A percentile compares a stretch with the other conserved stretches of the same genome.
Conservation (phyloP, 1,140 invertebrate genomes). For the Trachymyrmex septentrionalis region DNA sequence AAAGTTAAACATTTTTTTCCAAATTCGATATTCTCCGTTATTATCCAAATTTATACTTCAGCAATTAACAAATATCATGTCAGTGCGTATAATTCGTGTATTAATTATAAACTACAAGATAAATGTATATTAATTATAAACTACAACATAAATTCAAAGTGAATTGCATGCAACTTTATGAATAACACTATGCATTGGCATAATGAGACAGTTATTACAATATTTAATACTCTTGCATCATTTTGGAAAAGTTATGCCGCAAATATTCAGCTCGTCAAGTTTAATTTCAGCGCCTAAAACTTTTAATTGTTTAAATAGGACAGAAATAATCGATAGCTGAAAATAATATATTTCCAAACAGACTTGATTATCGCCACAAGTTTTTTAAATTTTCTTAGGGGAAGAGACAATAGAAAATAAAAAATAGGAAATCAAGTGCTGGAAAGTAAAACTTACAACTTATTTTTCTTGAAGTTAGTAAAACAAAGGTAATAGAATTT, state of each 20-base stretch:
- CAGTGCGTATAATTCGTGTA: not conserved
- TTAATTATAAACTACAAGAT: constrained; percentile 23
- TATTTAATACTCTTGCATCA: constrained; percentile 41
- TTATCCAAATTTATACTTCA: not conserved
- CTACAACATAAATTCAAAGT: constrained; percentile 37
- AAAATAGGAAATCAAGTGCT: constrained; percentile 43
- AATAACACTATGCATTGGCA: not conserved
- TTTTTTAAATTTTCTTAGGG: constrained; percentile 18
- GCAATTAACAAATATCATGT: not conserved
- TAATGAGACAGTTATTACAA: constrained; percentile 39
- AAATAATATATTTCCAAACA: constrained; percentile 14
- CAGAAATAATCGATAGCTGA: constrained; percentile 11
- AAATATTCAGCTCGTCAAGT: constrained; percentile 30
- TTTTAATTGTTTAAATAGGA: constrained; percentile 47
- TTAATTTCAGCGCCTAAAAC: constrained; percentile 20
- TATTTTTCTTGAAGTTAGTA: constrained; percentile 34
- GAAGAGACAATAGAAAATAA: not conserved
- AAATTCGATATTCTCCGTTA: not conserved
- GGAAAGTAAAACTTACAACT: constrained; percentile 34
- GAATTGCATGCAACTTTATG: not conserved
- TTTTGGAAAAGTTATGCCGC: constrained; percentile 28
- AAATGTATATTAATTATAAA: constrained; percentile 21
- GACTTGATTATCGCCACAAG: constrained; percentile 10
- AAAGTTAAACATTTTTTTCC: not conserved
- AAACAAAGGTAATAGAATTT: constrained; percentile 47